phyloP scores from a whole-genome alignment of 2,113 vertebrate species.

The Rhombomys opimus region DNA sequence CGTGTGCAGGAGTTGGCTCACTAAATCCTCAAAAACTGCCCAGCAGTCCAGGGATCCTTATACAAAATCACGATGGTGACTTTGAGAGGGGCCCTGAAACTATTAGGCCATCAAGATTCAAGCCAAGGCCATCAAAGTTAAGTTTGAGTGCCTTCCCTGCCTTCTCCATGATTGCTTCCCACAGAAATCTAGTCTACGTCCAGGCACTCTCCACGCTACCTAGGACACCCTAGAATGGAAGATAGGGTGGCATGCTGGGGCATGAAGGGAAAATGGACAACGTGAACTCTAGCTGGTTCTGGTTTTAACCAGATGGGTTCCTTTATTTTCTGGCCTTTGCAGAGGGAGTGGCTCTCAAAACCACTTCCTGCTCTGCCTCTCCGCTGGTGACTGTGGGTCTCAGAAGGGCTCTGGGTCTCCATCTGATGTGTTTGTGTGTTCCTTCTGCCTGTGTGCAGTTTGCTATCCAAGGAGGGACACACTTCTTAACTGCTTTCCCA shows the following conservation, averaged over 20 bases:
- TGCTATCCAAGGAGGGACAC: not conserved
- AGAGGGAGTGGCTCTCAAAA: constrained; percentile 49
- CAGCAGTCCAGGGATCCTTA: not conserved
- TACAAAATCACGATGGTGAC: not conserved
- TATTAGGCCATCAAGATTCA: not conserved
- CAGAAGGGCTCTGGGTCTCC: not conserved
- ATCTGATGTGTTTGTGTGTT: not conserved
- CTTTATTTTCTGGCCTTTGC: constrained; percentile 21
- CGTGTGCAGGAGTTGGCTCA: not conserved
- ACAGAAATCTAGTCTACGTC: not conserved
- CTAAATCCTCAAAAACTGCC: not conserved
- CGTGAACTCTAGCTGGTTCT: not conserved
- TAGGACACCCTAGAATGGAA: not conserved
- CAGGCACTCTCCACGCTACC: not conserved
- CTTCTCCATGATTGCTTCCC: not conserved
- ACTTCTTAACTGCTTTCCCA: not conserved
- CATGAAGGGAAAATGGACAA: not conserved
- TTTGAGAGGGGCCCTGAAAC: not conserved
- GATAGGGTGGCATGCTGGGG: not conserved
- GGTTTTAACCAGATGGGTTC: constrained; percentile 19
- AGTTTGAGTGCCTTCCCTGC: not conserved
- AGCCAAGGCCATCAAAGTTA: not conserved
- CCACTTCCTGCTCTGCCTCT: constrained; percentile 69
- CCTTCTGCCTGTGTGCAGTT: not conserved
- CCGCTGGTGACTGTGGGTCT: not conserved